phyloP scores from a whole-genome alignment of 2,113 vertebrate genomes.

The Ceyx melanurus region DNA sequence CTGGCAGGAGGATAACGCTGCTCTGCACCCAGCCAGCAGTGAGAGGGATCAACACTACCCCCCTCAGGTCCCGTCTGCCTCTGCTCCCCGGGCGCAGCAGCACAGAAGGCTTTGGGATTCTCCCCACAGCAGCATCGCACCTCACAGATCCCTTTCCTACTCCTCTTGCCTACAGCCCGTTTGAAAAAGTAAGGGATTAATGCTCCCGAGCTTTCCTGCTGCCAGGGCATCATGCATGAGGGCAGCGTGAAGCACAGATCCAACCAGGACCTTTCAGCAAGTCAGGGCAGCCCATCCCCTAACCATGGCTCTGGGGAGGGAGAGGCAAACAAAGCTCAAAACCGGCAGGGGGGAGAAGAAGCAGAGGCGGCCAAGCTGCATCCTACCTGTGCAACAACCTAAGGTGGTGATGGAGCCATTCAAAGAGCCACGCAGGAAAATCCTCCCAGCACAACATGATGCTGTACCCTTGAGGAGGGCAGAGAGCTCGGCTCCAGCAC shows the following conservation, averaged over 20 bases:
- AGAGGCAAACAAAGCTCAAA: not conserved
- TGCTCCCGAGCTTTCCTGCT: accelerated
- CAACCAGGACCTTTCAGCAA: not conserved
- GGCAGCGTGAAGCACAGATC: not conserved
- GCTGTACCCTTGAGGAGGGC: conserved; percentile 1
- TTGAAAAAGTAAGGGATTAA: accelerated
- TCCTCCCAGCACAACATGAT: conserved; percentile 36
- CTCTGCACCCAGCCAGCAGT: not conserved
- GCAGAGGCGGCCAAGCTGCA: not conserved
- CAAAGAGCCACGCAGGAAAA: not conserved
- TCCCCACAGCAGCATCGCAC: not conserved
- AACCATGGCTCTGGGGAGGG: not conserved
- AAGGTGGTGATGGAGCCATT: not conserved
- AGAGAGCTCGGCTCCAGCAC: conserved; percentile 7
- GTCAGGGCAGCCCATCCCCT: accelerated
- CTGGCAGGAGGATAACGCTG: not conserved
- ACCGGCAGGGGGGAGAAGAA: not conserved
- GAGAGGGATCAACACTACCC: not conserved
- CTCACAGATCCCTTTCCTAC: not conserved
- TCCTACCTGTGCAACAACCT: conserved; percentile 50
- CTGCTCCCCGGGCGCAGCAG: not conserved
- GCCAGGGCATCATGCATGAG: accelerated
- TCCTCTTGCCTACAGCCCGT: not conserved
- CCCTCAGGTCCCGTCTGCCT: not conserved
- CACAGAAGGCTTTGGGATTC: not conserved